Percentiles rank a stretch among this genome's conserved stretches.
Conservation (phyloP, 2,888 invertebrate species). For the Standfussiana lucernea region DNA sequence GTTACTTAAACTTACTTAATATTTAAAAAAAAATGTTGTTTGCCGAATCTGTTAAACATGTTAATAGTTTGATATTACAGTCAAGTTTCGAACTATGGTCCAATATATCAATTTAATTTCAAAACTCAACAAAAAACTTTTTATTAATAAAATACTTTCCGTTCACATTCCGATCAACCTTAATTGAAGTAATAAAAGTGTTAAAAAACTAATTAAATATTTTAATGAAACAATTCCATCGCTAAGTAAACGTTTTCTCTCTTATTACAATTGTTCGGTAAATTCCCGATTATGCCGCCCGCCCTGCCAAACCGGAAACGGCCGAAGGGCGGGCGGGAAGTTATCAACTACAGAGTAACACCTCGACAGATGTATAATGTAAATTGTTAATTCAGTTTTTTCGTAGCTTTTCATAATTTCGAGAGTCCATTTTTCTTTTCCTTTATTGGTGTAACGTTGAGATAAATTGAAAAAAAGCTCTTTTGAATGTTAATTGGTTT, state of each 20-base stretch:
- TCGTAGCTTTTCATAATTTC: conserved; percentile 45
- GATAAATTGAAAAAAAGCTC: conserved; percentile 24
- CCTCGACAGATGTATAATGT: conserved; percentile 67
- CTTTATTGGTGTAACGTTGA: conserved; percentile 13
- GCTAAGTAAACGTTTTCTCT: conserved; percentile 58
- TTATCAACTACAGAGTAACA: conserved; percentile 71
- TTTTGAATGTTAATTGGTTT: conserved; percentile 25
- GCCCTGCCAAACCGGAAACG: conserved; percentile 62
- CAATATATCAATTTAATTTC: background rate
- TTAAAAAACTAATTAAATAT: conserved; percentile 58
- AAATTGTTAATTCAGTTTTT: conserved; percentile 58
- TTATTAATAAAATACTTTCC: conserved; percentile 11
- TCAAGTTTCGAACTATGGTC: background rate
- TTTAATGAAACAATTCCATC: conserved; percentile 58
- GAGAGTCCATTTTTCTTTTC: conserved; percentile 21
- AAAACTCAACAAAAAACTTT: background rate
- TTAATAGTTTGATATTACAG: background rate
- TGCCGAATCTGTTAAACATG: background rate
- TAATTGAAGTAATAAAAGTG: conserved; percentile 37
- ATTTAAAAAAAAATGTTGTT: background rate
- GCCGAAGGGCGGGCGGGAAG: conserved; percentile 64
- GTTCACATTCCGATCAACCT: conserved; percentile 27
- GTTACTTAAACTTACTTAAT: background rate
- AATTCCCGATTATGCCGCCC: conserved; percentile 74
- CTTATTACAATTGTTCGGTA: conserved; percentile 71